Evolutionary conservation across 2,113 vertebrate genomes (phyloP), one percentile per base, ranked within the genome.

Genomic region (Puntigrus tetrazona): DNA sequence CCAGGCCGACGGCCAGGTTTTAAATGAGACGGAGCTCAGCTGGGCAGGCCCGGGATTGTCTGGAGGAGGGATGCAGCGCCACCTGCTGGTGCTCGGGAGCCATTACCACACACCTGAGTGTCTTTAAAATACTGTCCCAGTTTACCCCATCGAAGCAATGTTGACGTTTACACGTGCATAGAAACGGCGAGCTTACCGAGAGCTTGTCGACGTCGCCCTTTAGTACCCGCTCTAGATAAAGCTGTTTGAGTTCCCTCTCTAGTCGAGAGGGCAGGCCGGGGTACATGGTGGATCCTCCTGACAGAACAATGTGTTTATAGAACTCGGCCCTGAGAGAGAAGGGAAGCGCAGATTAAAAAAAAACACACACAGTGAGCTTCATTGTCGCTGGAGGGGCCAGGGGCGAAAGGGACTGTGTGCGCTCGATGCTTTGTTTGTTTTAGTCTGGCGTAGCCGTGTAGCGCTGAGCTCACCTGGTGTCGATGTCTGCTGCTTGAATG

Each of bases 121-220:
- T 31, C 6, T 31, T 50, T 1, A 57, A n/a, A 34, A 52, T 27
- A 41, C 22, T 45, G 31, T 43, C 70, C 20, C 22, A 3, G n/a
- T 4, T 14, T 34, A 65, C 31, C 63, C 29, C n/a, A n/a, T n/a
- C n/a, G n/a, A n/a, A n/a, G n/a, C n/a, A n/a, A n/a, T n/a, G n/a
- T n/a, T n/a, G n/a, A n/a, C 38, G 16, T 63, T 36, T 43, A 52
- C 11, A 50, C 1, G 16, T 55, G 59, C 52, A 52, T 36, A 14
- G 8, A 82, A 14, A 27, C 10, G 10, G 38, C 63, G 16, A 77
- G 88, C 97, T 96, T 91, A 99, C 98, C 89, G 98, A 99, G 84
- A 99, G 97, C 79, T 99, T 99, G 87, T 99, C 98, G 88, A 99
- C 97, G 1, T 99, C 97, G 88, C 98, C 98, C 89, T 99, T 99